Evolutionary conservation across 2,888 invertebrate genomes (phyloP).

Genomic region (Amphipoea lucens): DNA sequence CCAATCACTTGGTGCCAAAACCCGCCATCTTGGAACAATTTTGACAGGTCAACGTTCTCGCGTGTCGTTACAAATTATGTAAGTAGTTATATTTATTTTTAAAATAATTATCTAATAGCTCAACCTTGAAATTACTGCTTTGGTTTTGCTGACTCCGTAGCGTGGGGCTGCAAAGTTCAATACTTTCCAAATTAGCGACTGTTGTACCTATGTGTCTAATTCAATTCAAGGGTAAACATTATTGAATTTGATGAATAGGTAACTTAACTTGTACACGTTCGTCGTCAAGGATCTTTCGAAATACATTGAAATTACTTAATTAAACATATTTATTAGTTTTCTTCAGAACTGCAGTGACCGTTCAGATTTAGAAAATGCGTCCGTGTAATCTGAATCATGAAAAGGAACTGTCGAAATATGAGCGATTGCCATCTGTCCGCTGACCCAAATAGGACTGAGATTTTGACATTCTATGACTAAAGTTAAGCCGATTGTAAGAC

Average conservation of each 20-base stretch:
- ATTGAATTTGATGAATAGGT: constrained; percentile 31
- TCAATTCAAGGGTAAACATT: constrained; percentile 35
- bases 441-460: not conserved
- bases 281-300: constrained; percentile 23
- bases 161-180: constrained; percentile 43
- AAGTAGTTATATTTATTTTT: not conserved
- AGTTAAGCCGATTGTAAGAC: not conserved
- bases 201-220: constrained; percentile 7
- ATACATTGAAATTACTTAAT: not conserved
- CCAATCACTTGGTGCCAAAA: constrained; percentile 17
- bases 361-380: not conserved
- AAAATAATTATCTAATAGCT: constrained; percentile 46
- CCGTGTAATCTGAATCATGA: not conserved
- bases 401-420: not conserved
- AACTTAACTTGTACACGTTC: not conserved
- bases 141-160: constrained; percentile 40
- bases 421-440: not conserved
- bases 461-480: not conserved
- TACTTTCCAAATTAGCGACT: constrained; percentile 45
- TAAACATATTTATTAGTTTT: too few relatives aligned
- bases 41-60: constrained; percentile 52
- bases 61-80: constrained; percentile 4
- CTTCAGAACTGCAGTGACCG: constrained; percentile 1
- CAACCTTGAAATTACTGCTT: constrained; percentile 53
- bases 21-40: constrained; percentile 36